Percentiles rank a stretch among this genome's conserved stretches.
phyloP scores from a whole-genome alignment of 2,797 vertebrate species.

The Helicolenus hilgendorfi region DNA sequence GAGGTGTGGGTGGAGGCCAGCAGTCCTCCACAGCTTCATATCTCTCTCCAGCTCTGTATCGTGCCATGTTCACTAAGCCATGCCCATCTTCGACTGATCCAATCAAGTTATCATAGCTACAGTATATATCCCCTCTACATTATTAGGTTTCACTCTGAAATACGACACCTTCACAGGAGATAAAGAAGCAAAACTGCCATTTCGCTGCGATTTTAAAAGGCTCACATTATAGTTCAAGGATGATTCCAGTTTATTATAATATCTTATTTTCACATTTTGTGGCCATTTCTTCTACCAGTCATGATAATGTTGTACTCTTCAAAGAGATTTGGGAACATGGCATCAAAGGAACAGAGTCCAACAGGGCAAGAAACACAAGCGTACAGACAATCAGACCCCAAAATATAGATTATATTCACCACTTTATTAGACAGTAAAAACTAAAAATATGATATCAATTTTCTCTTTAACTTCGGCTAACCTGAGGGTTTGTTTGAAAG shows the following conservation, averaged over 20 bases:
- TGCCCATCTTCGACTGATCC: not conserved
- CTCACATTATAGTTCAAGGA: not conserved
- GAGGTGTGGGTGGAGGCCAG: not conserved
- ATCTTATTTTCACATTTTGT: not conserved
- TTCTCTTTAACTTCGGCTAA: not conserved
- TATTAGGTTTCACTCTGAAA: not conserved
- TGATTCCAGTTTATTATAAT: not conserved
- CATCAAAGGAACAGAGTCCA: not conserved
- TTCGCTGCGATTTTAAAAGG: not conserved
- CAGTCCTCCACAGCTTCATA: not conserved
- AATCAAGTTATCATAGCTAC: not conserved
- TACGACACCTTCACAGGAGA: not conserved
- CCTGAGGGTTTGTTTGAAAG: not conserved
- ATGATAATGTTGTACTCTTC: not conserved
- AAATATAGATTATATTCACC: not conserved
- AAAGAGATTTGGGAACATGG: not conserved
- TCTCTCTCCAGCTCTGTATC: not conserved
- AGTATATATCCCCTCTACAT: not conserved
- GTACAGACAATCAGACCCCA: not conserved
- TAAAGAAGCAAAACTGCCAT: not conserved
- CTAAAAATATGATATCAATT: not conserved
- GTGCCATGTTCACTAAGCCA: not conserved
- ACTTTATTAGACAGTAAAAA: not conserved
- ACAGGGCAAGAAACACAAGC: not conserved
- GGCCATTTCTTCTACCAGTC: not conserved